Evolutionary conservation across 37 sponge, comb jelly and placozoan genomes (phyloP), one percentile per base, ranked within the genome.

Genomic region (Axinella damicornis): DNA sequence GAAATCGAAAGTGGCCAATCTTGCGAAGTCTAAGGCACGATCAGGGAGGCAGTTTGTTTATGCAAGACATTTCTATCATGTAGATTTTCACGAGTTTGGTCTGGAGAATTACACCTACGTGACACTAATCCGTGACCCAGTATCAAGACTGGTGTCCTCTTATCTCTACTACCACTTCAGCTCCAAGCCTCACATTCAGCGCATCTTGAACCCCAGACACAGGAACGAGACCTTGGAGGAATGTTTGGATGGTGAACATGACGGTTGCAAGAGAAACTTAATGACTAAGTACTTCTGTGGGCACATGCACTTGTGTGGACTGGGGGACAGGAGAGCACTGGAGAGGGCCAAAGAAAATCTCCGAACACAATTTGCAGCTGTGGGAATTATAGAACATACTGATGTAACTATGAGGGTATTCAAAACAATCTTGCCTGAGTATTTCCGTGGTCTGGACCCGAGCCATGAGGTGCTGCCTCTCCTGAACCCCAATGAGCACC

Each of bases 271-370:
- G 0, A 71, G 39, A 20, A 96, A 96, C 70, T 40, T 90, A 17
- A 84, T 96, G 86, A 96, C 97, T 0, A 90, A 86, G 66, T 96
- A 94, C 37, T 96, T 96, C 37, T 96, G 97, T 88, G 97, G 97
- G 2, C 91, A 93, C 40, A 79, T 84, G 16, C 18, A 31, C 0
- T 88, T 72, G 60, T 96, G 97, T 85, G 59, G 39, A 36, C 28
- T 38, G 12, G 92, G 89, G 5, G 76, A 77, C 57, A 22, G 25
- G 33, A 57, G 20, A 22, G 97, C 97, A 32, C 69, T 96, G 24
- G 21, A 55, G 15, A 37, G 27, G 20, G 97, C 97, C 0, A 92
- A 90, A 41, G 22, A 71, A 33, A 93, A 96, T 54, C 12, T 96
- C 33, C 28, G 34, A 24, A 36, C 31, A 11, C n/a, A 90, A 6